These are phyloP conservation scores for Nephila pilipes DNA, from an alignment of 1,140 invertebrate genomes.

Conservation along the genomic window DNA sequence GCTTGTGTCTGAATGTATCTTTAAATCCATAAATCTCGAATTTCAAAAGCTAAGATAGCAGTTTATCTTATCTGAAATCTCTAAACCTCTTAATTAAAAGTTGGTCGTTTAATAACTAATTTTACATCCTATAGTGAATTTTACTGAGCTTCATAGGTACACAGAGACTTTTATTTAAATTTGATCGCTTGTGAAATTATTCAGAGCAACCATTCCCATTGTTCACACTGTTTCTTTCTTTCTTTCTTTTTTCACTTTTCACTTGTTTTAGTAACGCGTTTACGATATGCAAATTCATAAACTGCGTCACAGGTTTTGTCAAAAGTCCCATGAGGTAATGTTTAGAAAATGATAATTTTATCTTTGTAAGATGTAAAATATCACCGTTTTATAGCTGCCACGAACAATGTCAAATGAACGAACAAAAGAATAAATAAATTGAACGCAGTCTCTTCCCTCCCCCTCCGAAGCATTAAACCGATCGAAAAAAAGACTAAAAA, in stretches of 20 bases:
- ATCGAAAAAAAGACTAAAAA: background rate
- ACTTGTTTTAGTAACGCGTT: background rate
- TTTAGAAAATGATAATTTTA: slow-evolving; percentile 35
- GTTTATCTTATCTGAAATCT: background rate
- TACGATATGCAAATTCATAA: slow-evolving; percentile 31
- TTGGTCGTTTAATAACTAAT: background rate
- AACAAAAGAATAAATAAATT: background rate
- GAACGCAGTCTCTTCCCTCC: background rate
- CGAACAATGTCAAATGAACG: background rate
- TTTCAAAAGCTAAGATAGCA: background rate
- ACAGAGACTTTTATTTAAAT: background rate
- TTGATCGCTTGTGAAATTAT: slow-evolving; percentile 13
- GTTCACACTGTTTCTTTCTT: background rate
- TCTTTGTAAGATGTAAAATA: slow-evolving; percentile 6
- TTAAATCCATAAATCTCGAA: background rate
- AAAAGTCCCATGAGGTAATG: slow-evolving; percentile 19
- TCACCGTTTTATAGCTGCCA: background rate
- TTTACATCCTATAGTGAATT: background rate
- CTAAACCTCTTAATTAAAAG: background rate
- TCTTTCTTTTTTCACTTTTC: background rate
- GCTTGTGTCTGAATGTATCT: background rate
- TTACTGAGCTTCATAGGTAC: background rate
- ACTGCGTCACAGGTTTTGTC: background rate
- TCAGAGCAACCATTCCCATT: background rate
- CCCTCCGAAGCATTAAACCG: background rate